These are phyloP conservation scores for Sinocyclocheilus grahami DNA, from an alignment of 2,113 vertebrate species.

Conservation along the genomic window DNA sequence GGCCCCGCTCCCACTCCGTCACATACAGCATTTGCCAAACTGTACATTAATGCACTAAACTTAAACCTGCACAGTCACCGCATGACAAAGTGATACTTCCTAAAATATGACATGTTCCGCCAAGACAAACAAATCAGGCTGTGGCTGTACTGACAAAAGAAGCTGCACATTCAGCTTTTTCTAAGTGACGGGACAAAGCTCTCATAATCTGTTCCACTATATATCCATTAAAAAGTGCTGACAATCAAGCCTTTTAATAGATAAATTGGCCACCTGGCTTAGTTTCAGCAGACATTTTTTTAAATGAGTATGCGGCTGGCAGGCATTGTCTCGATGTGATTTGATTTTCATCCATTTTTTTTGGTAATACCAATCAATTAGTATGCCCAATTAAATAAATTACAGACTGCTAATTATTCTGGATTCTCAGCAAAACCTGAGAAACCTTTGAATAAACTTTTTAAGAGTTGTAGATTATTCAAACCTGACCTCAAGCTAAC, in stretches of 20 bases:
- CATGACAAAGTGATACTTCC: constrained; percentile 74
- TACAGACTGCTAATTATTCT: constrained; percentile 66
- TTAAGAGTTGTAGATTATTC: constrained; percentile 6
- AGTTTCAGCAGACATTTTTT: constrained; percentile 54
- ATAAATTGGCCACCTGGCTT: constrained; percentile 63
- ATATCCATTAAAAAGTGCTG: too few species aligned
- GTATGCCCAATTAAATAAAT: constrained; percentile 67
- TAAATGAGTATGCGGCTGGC: constrained; percentile 48
- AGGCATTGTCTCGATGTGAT: constrained; percentile 50
- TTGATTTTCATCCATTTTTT: constrained; percentile 67
- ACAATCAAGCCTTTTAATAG: constrained; percentile 47
- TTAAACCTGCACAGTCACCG: constrained; percentile 16
- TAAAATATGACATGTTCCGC: constrained; percentile 61
- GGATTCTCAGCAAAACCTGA: constrained; percentile 60
- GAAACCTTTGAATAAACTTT: constrained; percentile 4
- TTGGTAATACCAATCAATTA: constrained; percentile 70
- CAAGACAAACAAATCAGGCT: constrained; percentile 69
- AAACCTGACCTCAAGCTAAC: neutral
- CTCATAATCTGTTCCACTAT: constrained; percentile 42
- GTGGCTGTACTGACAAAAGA: constrained; percentile 58
- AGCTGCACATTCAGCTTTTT: constrained; percentile 68
- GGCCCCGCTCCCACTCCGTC: too few species aligned
- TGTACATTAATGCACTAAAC: neutral
- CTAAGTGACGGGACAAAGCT: constrained; percentile 61
- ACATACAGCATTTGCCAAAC: neutral